Evolutionary conservation across 92 coral and sea anemone genomes (phyloP), one percentile per base, ranked within the genome.

Genomic region (Parazoanthus darwini): DNA sequence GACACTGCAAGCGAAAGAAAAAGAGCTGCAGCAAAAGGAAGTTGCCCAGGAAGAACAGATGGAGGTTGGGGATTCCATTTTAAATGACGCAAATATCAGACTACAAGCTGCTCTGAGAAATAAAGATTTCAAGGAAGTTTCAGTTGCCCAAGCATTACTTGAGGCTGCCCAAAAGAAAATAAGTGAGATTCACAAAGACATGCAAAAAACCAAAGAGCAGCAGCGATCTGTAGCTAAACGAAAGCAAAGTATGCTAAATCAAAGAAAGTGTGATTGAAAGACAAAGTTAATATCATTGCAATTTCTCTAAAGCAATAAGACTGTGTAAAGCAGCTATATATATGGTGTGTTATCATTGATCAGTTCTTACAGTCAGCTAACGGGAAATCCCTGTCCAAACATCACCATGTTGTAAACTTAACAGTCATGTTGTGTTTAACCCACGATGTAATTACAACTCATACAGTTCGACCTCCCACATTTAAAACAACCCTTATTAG

Each of bases 41-140:
- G 77, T 73, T 73, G 77, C 77, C 77, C 77, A 73, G 77, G 77
- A 73, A 73, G 77, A 73, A 73, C 77, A 73, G 77, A 73, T 73
- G 77, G 77, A 73, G 77, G 77, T 73, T 73, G 77, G 77, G 77
- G 77, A 73, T 73, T 73, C 77, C 77, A 73, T 73, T 73, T 73
- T 73, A 73, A 73, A 73, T 50, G 56, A 50, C 56, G 56, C 78
- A 74, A 74, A 74, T 74, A 25, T 26, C 78, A 74, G 78, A 74
- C 78, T 74, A 74, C 37, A 74, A 74, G 78, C 78, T 74, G 78
- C 78, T 74, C 78, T 74, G 78, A 74, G 78, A 74, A 74, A 74
- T 74, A 74, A 74, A 74, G 78, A 74, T 74, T 74, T 74, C 78
- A 74, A 74, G 78, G 78, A 74, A 74, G 78, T 74, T 74, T 74